Base-by-base conservation (phyloP, 2,797 vertebrate genomes). In the Pelobates cultripes region DNA sequence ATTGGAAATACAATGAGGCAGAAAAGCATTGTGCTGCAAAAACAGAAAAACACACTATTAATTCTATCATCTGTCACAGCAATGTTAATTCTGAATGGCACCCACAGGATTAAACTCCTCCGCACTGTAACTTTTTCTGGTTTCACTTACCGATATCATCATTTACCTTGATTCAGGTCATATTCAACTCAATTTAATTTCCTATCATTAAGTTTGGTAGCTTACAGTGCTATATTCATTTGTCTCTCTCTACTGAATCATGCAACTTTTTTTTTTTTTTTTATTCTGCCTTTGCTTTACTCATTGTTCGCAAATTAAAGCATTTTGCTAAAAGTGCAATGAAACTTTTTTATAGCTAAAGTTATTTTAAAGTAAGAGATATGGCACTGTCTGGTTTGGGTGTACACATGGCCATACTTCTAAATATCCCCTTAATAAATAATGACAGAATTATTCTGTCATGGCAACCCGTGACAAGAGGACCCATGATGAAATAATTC, bases 121-220 rank as follows among this genome's bases (percentile, higher is more conserved):
- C 28, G 47, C 57, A 57, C 75, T 77, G 80, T 64, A 66, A 70
- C 43, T 76, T 77, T 77, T 57, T 28, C 45, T 44, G 45, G 13
- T 77, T 64, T 63, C 17, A 40, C 8, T 66, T 51, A 66, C 28
- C 9, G 60, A 72, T 66, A 55, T 41, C 60, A 69, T 41, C 45
- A 66, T 76, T 71, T 63, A 72, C 80, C 74, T 66, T 45, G 12
- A 44, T 77, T 70, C 57, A 73, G 80, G 80, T 82, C 80, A 77
- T 44, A 45, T 40, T 43, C 60, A 60, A 73, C 14, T 66, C 80
- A 17, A 68, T 78, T 78, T 78, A 60, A 70, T 70, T 78, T 45
- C 40, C 61, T 44, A 55, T 13, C 57, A 72, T 77, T 53, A 76
- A 66, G 41, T 72, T 4, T 44, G 41, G 51, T 67, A 3, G 74